These are phyloP conservation scores for Eristalis pertinax DNA, from an alignment of 2,888 invertebrate species.

Conservation along the genomic window DNA sequence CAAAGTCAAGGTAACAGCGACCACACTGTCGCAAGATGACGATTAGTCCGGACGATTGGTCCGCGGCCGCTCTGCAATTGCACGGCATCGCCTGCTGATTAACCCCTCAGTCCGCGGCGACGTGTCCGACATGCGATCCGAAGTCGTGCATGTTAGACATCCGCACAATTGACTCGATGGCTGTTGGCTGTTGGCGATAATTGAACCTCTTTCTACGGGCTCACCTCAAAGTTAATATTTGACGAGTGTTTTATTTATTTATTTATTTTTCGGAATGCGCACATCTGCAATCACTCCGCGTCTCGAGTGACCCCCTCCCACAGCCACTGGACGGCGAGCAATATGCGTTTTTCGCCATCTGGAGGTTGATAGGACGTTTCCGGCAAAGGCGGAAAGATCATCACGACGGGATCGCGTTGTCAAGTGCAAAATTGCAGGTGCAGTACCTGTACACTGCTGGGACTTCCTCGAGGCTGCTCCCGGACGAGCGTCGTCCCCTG, in stretches of 20 bases:
- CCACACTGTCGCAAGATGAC: conserved; percentile 12
- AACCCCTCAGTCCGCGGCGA: not conserved
- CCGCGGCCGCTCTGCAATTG: not conserved
- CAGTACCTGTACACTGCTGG: conserved; percentile 1
- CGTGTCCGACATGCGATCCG: not conserved
- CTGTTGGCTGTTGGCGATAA: conserved; percentile 10
- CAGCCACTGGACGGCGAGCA: not conserved
- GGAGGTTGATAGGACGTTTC: conserved; percentile 29
- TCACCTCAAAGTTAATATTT: conserved; percentile 6
- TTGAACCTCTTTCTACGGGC: not conserved
- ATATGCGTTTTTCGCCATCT: not conserved
- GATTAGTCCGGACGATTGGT: not conserved
- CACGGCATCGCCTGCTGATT: not conserved
- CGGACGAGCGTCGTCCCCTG: not conserved
- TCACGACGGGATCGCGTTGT: conserved; percentile 1
- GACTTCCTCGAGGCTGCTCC: not conserved
- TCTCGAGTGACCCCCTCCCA: too few species aligned
- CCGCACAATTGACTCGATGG: conserved; percentile 21
- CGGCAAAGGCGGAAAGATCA: conserved; percentile 24
- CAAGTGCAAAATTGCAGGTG: conserved; percentile 31
- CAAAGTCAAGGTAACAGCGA: conserved; percentile 37
- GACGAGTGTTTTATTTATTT: conserved; percentile 1
- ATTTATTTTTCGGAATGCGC: not conserved
- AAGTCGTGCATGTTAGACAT: conserved; percentile 7
- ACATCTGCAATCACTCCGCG: not conserved